These are phyloP conservation scores for Staurois parvus DNA, from an alignment of 2,797 vertebrate species.

Conservation along the genomic window DNA sequence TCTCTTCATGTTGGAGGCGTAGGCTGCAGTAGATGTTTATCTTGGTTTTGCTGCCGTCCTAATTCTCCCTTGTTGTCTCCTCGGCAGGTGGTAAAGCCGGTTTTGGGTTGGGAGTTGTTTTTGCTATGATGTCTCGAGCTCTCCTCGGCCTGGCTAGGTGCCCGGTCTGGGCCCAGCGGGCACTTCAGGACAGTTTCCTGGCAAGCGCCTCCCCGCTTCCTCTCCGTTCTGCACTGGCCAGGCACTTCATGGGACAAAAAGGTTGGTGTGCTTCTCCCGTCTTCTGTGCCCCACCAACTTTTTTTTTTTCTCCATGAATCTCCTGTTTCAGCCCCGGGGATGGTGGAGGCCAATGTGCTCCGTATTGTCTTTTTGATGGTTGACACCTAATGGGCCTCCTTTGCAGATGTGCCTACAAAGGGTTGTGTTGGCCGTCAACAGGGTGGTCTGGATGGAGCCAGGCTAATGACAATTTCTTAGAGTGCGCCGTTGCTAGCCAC, in stretches of 20 bases:
- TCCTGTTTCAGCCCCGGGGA: slow-evolving; percentile 7
- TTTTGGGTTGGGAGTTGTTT: slow-evolving; percentile 43
- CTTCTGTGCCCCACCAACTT: slow-evolving; percentile 54
- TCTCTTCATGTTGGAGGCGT: no score
- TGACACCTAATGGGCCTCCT: no score
- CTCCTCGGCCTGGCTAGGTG: slow-evolving; percentile 82
- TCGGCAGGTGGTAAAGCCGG: slow-evolving; percentile 77
- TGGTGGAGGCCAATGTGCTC: not conserved
- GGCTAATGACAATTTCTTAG: no score
- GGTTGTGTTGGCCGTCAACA: no score
- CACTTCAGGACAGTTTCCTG: slow-evolving; percentile 79
- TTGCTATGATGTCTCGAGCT: slow-evolving; percentile 80
- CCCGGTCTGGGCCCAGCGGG: slow-evolving; percentile 79
- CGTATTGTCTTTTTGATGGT: not conserved
- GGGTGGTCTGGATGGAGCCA: no score
- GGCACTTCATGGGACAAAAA: slow-evolving; percentile 87
- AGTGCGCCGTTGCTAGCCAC: no score
- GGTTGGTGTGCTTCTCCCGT: slow-evolving; percentile 90
- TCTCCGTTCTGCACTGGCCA: slow-evolving; percentile 78
- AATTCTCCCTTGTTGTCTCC: slow-evolving; percentile 70
- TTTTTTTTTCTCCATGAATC: slow-evolving; percentile 36
- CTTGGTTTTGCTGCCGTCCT: not conserved
- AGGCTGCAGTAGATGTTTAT: no score
- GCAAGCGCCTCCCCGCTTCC: slow-evolving; percentile 74
- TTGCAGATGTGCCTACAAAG: no score